Base-by-base conservation (phyloP, 2,888 invertebrate genomes). In the Megaustenia siamemsis region DNA sequence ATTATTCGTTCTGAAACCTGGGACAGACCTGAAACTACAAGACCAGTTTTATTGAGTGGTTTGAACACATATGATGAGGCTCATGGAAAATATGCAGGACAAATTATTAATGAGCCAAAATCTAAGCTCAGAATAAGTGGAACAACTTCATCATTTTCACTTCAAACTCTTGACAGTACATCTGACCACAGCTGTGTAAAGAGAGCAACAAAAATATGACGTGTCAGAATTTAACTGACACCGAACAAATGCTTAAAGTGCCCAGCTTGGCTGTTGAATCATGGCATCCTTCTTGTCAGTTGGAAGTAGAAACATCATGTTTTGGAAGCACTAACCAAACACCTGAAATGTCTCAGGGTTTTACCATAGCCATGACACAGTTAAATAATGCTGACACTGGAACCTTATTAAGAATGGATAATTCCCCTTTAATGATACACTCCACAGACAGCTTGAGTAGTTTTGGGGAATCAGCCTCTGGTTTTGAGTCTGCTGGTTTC, bases 341-440 rank as follows among this genome's bases (percentile, higher is more conserved):
- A 53, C 71, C 81, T 40, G 40, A 12, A 24, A 18, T 60, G 32
- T 81, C 81, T 38, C 81, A 81, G 28, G 81, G 81, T 28, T 81
- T 81, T 53, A 69, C 56, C 18, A 43, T 81, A 71, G 18, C 69
- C 6, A 73, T 15, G 6, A 21, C 8, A 21, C 40, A 38, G 35
- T 60, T 24, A 40, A 6, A 32, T 28, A 40, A 21, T 4, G 63
- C 18, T 66, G 66, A 60, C 43, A n/a, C 43, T 45, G 45, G 28
- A 60, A 43, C 2, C 10, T 63, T 18, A 43, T 66, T 66, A 66
- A 66, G 45, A 28, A 24, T 35, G 10, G 15, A 12, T 35, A 32
- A 21, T 43, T 40, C 49, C 21, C 35, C 35, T 76, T 0, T 35
- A 35, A 56, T 28, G 1, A 15, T 28, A 45, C 45, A 28, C 45